Percentiles rank a stretch among this genome's conserved stretches.
phyloP scores from a whole-genome alignment of 2,888 invertebrate species.

The Drosophila macrospina region DNA sequence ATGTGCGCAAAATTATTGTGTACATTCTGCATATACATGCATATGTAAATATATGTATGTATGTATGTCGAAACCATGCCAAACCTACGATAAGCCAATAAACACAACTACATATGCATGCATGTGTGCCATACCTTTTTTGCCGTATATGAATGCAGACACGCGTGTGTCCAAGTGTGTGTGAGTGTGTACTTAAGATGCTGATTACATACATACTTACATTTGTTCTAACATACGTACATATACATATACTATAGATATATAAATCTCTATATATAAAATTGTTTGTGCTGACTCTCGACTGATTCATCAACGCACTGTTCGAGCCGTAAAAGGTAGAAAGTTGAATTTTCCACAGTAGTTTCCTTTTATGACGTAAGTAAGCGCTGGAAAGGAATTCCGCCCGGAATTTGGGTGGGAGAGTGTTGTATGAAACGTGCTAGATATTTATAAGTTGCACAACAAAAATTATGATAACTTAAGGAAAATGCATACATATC shows the following conservation, averaged over 20 bases:
- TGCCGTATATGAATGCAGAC: conserved; percentile 15
- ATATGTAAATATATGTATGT: conserved; percentile 44
- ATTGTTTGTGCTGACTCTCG: conserved; percentile 6
- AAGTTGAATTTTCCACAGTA: conserved; percentile 14
- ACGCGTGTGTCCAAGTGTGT: conserved; percentile 1
- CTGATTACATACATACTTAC: conserved; percentile 19
- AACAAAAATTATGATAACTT: not conserved
- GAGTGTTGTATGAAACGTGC: not conserved
- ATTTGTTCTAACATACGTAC: conserved; percentile 15
- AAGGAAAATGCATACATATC: too few relatives aligned
- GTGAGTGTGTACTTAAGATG: conserved; percentile 10
- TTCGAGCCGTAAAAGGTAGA: conserved; percentile 15
- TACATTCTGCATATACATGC: conserved; percentile 18
- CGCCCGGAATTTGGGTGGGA: not conserved
- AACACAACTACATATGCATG: conserved; percentile 17
- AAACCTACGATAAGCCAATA: conserved; percentile 29
- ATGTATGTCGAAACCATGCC: conserved; percentile 21
- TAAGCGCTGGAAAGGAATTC: conserved; percentile 11
- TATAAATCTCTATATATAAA: conserved; percentile 22
- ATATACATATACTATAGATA: not conserved
- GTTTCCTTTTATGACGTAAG: conserved; percentile 29
- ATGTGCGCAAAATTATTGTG: conserved; percentile 17
- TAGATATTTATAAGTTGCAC: not conserved
- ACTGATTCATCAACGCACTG: conserved; percentile 19
- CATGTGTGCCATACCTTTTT: conserved; percentile 26